Conservation (phyloP, 2,888 invertebrate genomes). For the Drosophila paracracens region DNA sequence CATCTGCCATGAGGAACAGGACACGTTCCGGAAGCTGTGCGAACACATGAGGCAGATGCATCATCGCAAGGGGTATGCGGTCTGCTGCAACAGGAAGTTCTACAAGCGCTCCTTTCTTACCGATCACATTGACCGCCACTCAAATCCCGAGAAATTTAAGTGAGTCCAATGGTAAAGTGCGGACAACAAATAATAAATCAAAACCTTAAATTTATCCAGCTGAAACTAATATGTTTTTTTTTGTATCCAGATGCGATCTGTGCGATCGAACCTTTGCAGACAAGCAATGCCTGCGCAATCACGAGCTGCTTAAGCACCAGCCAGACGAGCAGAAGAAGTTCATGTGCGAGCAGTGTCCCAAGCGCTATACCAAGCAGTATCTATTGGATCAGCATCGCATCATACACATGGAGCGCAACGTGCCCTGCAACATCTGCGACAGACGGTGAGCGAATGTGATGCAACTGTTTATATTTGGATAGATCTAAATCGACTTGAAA, state of each 20-base stretch:
- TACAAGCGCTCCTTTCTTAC: constrained; percentile 81
- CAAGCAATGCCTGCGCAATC: constrained; percentile 83
- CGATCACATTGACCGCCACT: constrained; percentile 83
- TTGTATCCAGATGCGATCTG: constrained; percentile 64
- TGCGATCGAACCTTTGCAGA: constrained; percentile 80
- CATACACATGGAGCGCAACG: constrained; percentile 73
- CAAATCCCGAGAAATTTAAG: constrained; percentile 84
- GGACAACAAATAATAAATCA: not conserved
- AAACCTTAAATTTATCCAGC: not conserved
- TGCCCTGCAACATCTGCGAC: constrained; percentile 81
- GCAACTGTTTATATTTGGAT: constrained; percentile 11
- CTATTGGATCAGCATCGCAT: constrained; percentile 82
- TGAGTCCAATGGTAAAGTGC: constrained; percentile 62
- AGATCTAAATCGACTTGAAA: not conserved
- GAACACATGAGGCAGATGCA: constrained; percentile 77
- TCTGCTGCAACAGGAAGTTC: constrained; percentile 84
- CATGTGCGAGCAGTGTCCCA: constrained; percentile 83
- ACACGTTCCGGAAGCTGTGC: constrained; percentile 76
- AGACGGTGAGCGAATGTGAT: constrained; percentile 73
- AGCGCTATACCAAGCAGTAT: constrained; percentile 83
- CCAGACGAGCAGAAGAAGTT: constrained; percentile 82
- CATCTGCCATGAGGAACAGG: constrained; percentile 71
- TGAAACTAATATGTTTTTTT: not conserved
- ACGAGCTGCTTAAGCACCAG: constrained; percentile 83
- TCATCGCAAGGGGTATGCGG: constrained; percentile 78